Percentiles rank a stretch among this genome's conserved stretches.
Evolutionary conservation across 2,888 invertebrate genomes (phyloP).

Genomic region (Catocala fraxini): DNA sequence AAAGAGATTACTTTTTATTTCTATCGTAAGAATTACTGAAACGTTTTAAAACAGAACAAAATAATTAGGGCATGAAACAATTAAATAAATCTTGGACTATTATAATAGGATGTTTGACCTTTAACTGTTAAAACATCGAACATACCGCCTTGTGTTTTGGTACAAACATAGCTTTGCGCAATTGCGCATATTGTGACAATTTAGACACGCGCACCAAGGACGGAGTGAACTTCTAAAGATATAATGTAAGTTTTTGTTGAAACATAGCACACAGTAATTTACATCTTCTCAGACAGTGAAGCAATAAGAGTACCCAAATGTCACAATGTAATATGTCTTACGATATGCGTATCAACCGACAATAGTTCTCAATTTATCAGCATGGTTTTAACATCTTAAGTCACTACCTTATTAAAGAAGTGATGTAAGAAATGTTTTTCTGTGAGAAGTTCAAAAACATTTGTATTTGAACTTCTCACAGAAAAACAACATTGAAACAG

Average conservation of each 20-base stretch:
- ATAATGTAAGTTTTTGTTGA: constrained; percentile 24
- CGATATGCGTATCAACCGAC: too few species aligned
- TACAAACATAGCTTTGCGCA: not conserved
- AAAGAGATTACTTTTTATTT: too few species aligned
- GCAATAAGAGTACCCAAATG: constrained; percentile 12
- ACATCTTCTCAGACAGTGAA: constrained; percentile 12
- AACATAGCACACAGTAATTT: constrained; percentile 15
- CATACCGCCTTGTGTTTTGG: not conserved
- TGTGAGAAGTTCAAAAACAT: too few species aligned
- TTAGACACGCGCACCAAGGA: constrained; percentile 2
- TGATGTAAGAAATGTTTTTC: too few species aligned
- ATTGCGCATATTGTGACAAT: constrained; percentile 17
- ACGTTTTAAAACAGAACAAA: too few species aligned
- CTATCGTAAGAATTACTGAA: too few species aligned
- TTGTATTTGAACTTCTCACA: too few species aligned
- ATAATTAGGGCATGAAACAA: too few species aligned
- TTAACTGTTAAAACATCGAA: constrained; percentile 3
- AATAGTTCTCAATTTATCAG: too few species aligned
- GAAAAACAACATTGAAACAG: too few species aligned
- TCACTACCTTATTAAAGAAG: too few species aligned
- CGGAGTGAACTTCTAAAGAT: not conserved
- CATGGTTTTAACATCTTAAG: too few species aligned
- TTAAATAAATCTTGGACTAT: not conserved
- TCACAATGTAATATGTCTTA: constrained; percentile 2
- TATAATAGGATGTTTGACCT: constrained; percentile 3